Base-by-base conservation (phyloP, 30 jellyfish, hydroid and myxozoan species). In the Rhopilema esculentum region DNA sequence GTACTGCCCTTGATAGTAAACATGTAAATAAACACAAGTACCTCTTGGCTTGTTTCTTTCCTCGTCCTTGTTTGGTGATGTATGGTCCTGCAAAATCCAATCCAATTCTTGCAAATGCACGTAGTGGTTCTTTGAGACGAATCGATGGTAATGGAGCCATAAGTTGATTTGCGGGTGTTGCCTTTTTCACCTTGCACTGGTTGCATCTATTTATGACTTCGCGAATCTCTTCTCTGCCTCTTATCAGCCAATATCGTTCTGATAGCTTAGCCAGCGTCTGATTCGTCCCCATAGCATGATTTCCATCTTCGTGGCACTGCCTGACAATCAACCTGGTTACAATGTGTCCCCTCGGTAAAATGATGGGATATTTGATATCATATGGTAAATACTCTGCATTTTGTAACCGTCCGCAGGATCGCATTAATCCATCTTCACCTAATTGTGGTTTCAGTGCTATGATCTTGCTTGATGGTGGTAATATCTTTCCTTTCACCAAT, bases 81-180 rank as follows among this genome's bases (percentile, higher is more conserved):
- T 82, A 74, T 49, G 91, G 90, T 22, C 97, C 95, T 23, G 68
- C 95, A 90, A 21, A 90, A 74, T 90, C 94, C n/a, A n/a, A 20
- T n/a, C n/a, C n/a, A n/a, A n/a, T n/a, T n/a, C n/a, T n/a, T n/a
- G n/a, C n/a, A n/a, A n/a, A n/a, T n/a, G 95, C 97, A 22, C 81
- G 81, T 61, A 71, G 19, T 49, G 95, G 40, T 52, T 74, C 19
- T 71, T 75, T 77, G 28, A 78, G 0, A 32, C 91, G 62, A 64
- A 16, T 77, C 28, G 67, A 40, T 32, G 91, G 87, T 27, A 74
- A 79, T 0, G 91, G 97, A 25, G 90, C 95, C 97, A 72, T 72
- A 31, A 49, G 50, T 66, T 82, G 94, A 48, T 24, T 52, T 12
- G 65, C n/a, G 17, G 84, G 49, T 53, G 25, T 89, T 21, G 91